Evolutionary conservation across 2,888 invertebrate species (phyloP), one percentile per base, ranked within the genome.

Genomic region (Atherix ibis): DNA sequence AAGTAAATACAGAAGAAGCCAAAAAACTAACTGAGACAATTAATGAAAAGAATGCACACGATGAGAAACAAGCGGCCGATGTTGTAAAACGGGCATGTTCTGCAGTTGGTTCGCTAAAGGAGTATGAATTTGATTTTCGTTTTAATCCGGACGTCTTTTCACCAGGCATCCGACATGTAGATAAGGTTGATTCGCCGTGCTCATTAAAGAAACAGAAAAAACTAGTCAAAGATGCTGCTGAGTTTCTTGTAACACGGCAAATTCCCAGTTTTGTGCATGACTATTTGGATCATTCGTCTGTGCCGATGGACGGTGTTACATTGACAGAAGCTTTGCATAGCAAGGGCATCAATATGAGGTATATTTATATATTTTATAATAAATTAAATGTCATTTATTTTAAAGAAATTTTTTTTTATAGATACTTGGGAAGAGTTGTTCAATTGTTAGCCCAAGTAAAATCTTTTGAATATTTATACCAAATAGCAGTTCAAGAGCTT

Each of bases 91-190:
- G 82, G 40, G 95, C 97, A 3, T 87, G 92, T 5, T 67, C 75
- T 5, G 84, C 89, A 16, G 94, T 97, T 4, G 89, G 89, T 1
- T 97, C 95, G 0, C 69, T 97, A 5, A 87, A 88, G 58, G 92
- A 94, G 46, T 81, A 87, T 0, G 94, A 94, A 61, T 95, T 97
- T 62, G 92, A 91, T 57, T 84, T 98, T 43, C 76, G 92, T 40
- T 98, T 98, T 65, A 98, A 98, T 66, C 94, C 97, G 1, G 98
- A 98, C 64, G 91, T 95, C 40, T 97, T 85, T 64, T 95, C 95
- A 8, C 84, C 87, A 2, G 89, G 89, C 34, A 94, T 98, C 39
- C 72, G 70, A 37, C 94, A 95, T 64, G 70, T 73, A 13, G 75
- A 81, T 46, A 48, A 51, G 4, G 65, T 75, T 14, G 73, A 76